Evolutionary conservation across 1,140 invertebrate genomes (phyloP).

Genomic region (Drosophila lowei): DNA sequence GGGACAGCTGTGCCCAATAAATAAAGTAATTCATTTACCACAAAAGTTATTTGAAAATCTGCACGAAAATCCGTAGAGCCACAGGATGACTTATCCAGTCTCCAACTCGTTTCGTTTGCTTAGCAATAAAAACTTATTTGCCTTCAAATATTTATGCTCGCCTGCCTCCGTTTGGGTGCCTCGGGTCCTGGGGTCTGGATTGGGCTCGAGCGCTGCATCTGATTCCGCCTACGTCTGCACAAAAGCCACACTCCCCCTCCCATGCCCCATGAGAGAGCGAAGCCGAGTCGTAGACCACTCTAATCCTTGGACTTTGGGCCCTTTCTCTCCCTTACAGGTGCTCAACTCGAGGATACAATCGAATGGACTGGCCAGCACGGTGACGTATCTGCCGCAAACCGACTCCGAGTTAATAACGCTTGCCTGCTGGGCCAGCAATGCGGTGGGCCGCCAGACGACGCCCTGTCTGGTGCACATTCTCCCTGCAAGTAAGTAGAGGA

Average conservation of each 20-base stretch:
- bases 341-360: constrained; percentile 85
- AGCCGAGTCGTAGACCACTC: constrained; percentile 1
- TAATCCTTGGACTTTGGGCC: constrained; percentile 51
- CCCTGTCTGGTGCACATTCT: constrained; percentile 93
- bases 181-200: background rate
- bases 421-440: constrained; percentile 93
- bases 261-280: too few relatives aligned
- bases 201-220: constrained; percentile 23
- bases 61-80: constrained; percentile 52
- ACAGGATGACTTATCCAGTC: constrained; percentile 42
- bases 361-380: constrained; percentile 87
- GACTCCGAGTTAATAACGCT: constrained; percentile 91
- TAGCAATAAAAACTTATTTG: constrained; percentile 77
- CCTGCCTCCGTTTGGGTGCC: constrained; percentile 2
- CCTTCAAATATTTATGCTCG: constrained; percentile 73
- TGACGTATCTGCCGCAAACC: constrained; percentile 86
- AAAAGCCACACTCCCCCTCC: background rate
- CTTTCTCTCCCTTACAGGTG: constrained; percentile 79
- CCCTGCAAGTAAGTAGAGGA: constrained; percentile 88
- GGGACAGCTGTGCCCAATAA: constrained; percentile 72
- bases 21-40: constrained; percentile 80
- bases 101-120: constrained; percentile 56
- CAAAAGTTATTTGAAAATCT: constrained; percentile 79
- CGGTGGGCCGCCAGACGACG: constrained; percentile 89
- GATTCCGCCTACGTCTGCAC: constrained; percentile 56